A percentile compares a stretch with the other conserved stretches of the same genome.
Evolutionary conservation across 2,888 invertebrate species (phyloP).

Genomic region (Malthinus seriepunctatus): DNA sequence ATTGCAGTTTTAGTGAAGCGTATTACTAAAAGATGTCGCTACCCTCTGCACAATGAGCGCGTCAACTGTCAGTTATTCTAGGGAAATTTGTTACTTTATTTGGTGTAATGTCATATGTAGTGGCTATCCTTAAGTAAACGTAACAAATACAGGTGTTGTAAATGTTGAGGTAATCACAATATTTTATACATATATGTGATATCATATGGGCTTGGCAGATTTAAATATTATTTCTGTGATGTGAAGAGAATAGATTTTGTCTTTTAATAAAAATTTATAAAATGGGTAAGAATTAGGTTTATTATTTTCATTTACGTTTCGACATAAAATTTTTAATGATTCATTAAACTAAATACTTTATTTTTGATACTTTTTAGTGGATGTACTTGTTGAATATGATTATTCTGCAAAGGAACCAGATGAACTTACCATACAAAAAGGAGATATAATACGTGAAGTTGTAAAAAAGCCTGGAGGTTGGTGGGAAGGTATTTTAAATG

Average conservation of each 20-base stretch:
- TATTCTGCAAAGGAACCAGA: constrained; percentile 85
- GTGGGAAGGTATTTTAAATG: constrained; percentile 87
- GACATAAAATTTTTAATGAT: neutral
- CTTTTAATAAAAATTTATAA: constrained; percentile 12
- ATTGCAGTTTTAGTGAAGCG: too few relatives aligned
- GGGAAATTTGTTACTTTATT: too few relatives aligned
- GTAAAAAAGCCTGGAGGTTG: constrained; percentile 81
- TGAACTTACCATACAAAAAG: constrained; percentile 81
- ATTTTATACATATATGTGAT: constrained; percentile 28
- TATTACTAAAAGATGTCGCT: too few relatives aligned
- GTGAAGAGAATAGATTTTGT: neutral
- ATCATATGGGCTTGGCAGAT: constrained; percentile 39
- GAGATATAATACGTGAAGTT: constrained; percentile 82
- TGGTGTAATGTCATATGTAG: neutral
- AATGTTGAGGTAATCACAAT: constrained; percentile 27
- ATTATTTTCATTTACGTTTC: neutral
- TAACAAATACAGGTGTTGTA: constrained; percentile 23
- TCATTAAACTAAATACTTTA: neutral
- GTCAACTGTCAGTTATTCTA: too few relatives aligned
- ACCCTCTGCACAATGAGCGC: too few relatives aligned
- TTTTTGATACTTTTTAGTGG: constrained; percentile 49
- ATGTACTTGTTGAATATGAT: constrained; percentile 85
- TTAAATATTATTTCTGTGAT: constrained; percentile 19
- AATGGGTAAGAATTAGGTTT: constrained; percentile 33
- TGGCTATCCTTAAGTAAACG: constrained; percentile 16